Evolutionary conservation across 2,888 invertebrate species (phyloP).

Genomic region (Drosophila lacicola): DNA sequence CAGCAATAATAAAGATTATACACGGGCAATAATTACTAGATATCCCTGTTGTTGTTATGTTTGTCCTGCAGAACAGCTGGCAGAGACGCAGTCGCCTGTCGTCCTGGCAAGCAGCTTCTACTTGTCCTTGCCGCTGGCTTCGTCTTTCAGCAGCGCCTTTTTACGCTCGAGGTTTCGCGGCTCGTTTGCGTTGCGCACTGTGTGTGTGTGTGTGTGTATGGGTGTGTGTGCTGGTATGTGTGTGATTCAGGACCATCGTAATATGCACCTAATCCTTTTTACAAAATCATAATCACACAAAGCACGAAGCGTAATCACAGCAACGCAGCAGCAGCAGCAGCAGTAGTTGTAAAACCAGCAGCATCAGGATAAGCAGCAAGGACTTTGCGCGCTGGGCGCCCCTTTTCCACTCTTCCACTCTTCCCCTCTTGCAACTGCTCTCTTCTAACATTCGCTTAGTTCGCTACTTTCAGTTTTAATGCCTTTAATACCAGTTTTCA

Average conservation of each 20-base stretch:
- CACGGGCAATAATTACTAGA: constrained; percentile 77
- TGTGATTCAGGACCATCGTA: constrained; percentile 53
- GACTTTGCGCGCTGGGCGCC: constrained; percentile 34
- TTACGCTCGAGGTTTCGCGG: constrained; percentile 72
- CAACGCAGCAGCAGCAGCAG: constrained; percentile 38
- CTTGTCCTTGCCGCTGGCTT: constrained; percentile 50
- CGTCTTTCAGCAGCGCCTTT: constrained; percentile 56
- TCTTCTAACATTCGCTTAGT: constrained; percentile 65
- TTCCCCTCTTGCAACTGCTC: background rate
- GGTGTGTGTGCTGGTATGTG: constrained; percentile 18
- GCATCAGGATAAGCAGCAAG: constrained; percentile 44
- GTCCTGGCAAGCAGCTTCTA: constrained; percentile 34
- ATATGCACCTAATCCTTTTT: constrained; percentile 80
- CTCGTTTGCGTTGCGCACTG: constrained; percentile 60
- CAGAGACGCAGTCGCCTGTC: constrained; percentile 12
- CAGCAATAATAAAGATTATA: constrained; percentile 79
- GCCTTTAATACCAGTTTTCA: constrained; percentile 77
- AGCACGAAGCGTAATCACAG: constrained; percentile 74
- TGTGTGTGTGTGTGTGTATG: constrained; percentile 1
- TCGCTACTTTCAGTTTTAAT: constrained; percentile 65
- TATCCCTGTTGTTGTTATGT: constrained; percentile 33
- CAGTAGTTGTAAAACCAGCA: constrained; percentile 28
- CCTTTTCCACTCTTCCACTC: constrained; percentile 2
- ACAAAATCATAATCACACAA: constrained; percentile 75
- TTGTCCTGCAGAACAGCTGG: background rate